These are phyloP conservation scores for Salpingus planirostris DNA, from an alignment of 2,888 invertebrate genomes.

Conservation along the genomic window DNA sequence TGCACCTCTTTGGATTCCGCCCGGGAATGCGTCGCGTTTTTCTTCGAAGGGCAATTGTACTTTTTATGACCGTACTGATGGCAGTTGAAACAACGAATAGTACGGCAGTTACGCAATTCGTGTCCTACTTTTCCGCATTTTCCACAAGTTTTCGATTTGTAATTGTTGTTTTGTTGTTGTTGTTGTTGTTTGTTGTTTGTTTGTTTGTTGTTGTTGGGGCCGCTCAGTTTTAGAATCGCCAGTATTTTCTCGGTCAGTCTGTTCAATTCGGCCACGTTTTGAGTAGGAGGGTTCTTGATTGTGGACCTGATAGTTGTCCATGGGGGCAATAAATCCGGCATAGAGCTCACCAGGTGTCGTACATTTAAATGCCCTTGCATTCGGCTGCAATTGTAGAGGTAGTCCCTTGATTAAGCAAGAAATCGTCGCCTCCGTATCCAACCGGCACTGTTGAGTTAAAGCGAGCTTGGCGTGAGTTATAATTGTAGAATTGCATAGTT, in stretches of 20 bases:
- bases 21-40: neutral
- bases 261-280: neutral
- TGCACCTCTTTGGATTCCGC: neutral
- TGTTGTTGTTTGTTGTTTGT: too few species aligned
- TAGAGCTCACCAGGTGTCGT: neutral
- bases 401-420: conserved; percentile 17
- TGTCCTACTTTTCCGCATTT: neutral
- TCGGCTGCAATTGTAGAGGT: conserved; percentile 15
- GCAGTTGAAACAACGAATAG: neutral
- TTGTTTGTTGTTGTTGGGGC: too few species aligned
- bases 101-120: neutral
- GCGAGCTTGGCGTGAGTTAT: conserved; percentile 22
- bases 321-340: conserved; percentile 3
- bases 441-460: conserved; percentile 15
- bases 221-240: too few species aligned
- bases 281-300: too few species aligned
- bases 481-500: too few species aligned
- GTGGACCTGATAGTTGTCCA: conserved; percentile 1
- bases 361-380: conserved; percentile 11
- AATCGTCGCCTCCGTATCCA: conserved; percentile 15
- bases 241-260: too few species aligned
- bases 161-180: too few species aligned
- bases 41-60: neutral
- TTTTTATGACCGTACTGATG: neutral
- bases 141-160: too few species aligned